Percentiles rank a stretch among this genome's conserved stretches.
These are phyloP conservation scores for Sternotherus odoratus DNA, from an alignment of 2,797 vertebrate genomes.

Conservation along the genomic window DNA sequence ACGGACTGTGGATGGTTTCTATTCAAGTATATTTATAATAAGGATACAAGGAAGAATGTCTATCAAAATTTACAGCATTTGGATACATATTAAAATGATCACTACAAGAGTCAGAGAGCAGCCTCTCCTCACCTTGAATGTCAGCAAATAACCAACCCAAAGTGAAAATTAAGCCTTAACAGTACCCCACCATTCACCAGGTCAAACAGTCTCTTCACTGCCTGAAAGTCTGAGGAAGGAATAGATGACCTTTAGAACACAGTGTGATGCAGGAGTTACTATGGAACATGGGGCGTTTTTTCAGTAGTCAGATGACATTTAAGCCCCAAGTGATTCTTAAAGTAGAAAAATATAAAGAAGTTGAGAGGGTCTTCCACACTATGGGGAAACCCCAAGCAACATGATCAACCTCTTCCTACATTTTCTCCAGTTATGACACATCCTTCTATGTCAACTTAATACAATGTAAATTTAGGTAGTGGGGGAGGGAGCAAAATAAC, in stretches of 20 bases:
- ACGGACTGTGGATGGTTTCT: not conserved
- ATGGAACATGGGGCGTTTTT: not conserved
- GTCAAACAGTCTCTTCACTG: not conserved
- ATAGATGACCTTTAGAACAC: not conserved
- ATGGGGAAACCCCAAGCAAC: not conserved
- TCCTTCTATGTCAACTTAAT: not conserved
- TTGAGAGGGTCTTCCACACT: accelerated
- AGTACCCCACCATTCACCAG: not conserved
- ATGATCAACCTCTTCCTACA: not conserved
- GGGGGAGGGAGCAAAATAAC: not conserved
- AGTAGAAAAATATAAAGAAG: not conserved
- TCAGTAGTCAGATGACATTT: not conserved
- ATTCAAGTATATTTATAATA: conserved; percentile 59
- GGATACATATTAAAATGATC: not conserved
- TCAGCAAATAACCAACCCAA: not conserved
- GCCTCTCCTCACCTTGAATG: not conserved
- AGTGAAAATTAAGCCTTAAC: not conserved
- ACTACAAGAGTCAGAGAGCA: not conserved
- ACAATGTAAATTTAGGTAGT: not conserved
- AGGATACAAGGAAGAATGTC: conserved; percentile 4
- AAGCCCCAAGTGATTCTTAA: not conserved
- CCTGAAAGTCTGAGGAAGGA: not conserved
- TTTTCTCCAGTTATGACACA: not conserved
- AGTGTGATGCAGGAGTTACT: not conserved
- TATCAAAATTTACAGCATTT: not conserved